Conservation (phyloP, 2,113 vertebrate genomes). For the Phylloscopus trochiloides region DNA sequence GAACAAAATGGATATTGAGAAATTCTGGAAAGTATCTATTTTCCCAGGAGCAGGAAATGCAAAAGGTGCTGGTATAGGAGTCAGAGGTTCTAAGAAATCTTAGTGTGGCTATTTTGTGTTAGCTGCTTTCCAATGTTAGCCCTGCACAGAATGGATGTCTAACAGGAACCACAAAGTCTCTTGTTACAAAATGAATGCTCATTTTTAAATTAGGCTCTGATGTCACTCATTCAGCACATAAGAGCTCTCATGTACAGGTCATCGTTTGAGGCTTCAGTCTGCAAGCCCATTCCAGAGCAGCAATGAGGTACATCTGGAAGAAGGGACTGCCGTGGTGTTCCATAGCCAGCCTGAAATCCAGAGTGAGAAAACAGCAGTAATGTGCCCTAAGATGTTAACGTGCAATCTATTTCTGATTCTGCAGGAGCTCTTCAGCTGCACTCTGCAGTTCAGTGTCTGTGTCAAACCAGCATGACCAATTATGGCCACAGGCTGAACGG, state of each 20-base stretch:
- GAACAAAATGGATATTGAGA: not conserved
- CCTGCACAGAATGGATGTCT: not conserved
- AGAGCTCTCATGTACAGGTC: not conserved
- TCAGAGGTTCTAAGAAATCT: not conserved
- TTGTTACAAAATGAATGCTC: not conserved
- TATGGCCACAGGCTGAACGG: not conserved
- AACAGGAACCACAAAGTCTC: not conserved
- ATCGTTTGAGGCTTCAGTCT: not conserved
- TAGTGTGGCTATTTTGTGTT: rapidly evolving
- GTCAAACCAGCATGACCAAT: not conserved
- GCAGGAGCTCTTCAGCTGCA: not conserved
- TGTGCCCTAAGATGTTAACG: rapidly evolving
- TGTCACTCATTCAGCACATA: not conserved
- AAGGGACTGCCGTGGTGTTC: not conserved
- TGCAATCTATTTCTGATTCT: not conserved
- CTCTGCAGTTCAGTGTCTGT: not conserved
- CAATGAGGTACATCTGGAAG: rapidly evolving
- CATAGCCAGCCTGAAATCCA: not conserved
- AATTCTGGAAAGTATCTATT: not conserved
- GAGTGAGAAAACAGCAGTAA: not conserved
- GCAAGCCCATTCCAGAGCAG: not conserved
- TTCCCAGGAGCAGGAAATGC: not conserved
- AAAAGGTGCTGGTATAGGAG: not conserved
- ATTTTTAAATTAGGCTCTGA: not conserved
- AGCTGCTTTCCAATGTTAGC: not conserved